Evolutionary conservation across 1,140 invertebrate genomes (phyloP), one percentile per base, ranked within the genome.

Genomic region (Brachionus calyciflorus): DNA sequence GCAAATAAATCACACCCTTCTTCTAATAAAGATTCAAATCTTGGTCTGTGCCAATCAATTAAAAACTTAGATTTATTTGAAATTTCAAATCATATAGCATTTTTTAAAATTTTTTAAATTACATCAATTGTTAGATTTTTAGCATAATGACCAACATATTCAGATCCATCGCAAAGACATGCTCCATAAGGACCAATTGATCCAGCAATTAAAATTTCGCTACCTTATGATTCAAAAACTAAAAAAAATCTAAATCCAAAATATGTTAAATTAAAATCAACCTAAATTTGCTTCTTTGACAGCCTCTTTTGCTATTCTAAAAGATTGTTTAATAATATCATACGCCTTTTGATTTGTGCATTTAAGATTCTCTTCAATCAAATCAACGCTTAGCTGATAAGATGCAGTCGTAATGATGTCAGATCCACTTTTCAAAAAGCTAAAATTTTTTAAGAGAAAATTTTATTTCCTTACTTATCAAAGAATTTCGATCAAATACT

Each of bases 141-240:
- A 0, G 90, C 88, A 82, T 96, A 96, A 75, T 86, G 88, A 21
- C 94, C 94, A 46, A 87, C 89, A 81, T 95, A 97, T 84, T 96
- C 94, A 0, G 93, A 95, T 19, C 90, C 90, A 84, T 96, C 92
- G 80, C 91, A 89, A 3, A 94, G 85, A 78, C 88, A 90, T 3
- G 93, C 93, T 0, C 93, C 94, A 81, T 93, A 96, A 0, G 94
- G 92, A 0, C 94, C 93, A 44, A 95, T 89, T 0, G 93, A 93
- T 7, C 92, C 94, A 48, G 91, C 83, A 9, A 84, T 82, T 89
- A 48, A 92, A 55, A 75, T 26, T 89, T 33, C 76, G 63, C 49
- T 68, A 41, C 40, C 53, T 55, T 55, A 2, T n/a, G 28, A 63
- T 51, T 51, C 60, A 40, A 41, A 30, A 21, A 28, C 33, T 76